phyloP scores from a whole-genome alignment of 2,113 vertebrate species.

The Petrocephalus zakoni region DNA sequence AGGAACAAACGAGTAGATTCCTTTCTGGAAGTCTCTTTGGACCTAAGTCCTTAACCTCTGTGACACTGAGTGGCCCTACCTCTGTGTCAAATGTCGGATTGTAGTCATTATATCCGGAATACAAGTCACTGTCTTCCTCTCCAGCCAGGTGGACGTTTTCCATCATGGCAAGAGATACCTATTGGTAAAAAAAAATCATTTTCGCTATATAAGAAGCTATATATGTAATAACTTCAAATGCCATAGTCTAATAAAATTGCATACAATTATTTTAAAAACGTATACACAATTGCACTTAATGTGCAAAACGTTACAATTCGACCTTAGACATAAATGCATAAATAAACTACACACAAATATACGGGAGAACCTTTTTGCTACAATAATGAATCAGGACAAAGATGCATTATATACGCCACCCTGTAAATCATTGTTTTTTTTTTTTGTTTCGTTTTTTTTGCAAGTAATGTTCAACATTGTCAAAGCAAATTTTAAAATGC shows the following conservation, averaged over 20 bases:
- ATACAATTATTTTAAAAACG: not conserved
- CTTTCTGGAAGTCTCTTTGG: not conserved
- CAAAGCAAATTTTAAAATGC: not conserved
- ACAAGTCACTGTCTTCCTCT: constrained; percentile 85
- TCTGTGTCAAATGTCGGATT: constrained; percentile 88
- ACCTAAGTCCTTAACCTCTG: not conserved
- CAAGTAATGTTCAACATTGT: not conserved
- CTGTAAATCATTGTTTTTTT: not conserved
- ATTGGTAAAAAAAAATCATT: not conserved
- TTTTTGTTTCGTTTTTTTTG: not conserved
- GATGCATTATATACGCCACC: not conserved
- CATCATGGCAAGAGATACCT: constrained; percentile 57
- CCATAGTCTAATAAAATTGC: not conserved
- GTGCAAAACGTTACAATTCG: not conserved
- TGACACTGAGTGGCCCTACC: constrained; percentile 53
- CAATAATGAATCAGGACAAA: not conserved
- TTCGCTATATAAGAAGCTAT: not conserved
- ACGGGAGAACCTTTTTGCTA: not conserved
- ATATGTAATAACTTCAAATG: not conserved
- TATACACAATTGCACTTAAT: not conserved
- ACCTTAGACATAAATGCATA: not conserved
- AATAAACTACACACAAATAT: not conserved
- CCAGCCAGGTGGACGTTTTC: constrained; percentile 78
- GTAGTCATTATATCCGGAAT: constrained; percentile 96
- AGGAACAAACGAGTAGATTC: not conserved